A percentile compares a stretch with the other conserved stretches of the same genome.
Conservation (phyloP, 1,140 invertebrate genomes). For the Magallana ariakensis region DNA sequence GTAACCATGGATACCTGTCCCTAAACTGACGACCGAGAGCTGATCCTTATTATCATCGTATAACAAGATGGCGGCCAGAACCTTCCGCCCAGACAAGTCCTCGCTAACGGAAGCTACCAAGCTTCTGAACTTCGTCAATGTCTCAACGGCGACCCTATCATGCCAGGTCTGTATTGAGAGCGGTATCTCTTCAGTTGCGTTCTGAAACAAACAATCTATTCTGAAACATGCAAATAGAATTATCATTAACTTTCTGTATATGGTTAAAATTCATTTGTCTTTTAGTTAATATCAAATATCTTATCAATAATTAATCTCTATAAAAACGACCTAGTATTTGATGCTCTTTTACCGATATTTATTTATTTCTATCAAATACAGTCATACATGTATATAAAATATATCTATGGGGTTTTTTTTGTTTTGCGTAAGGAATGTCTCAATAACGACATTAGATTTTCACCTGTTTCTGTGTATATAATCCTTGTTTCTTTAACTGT, state of each 20-base stretch:
- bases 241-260: too few relatives aligned
- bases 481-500: not conserved
- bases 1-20: constrained; percentile 65
- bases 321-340: too few relatives aligned
- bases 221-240: too few relatives aligned
- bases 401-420: too few relatives aligned
- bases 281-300: too few relatives aligned
- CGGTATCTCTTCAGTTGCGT: not conserved
- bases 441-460: too few relatives aligned
- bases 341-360: too few relatives aligned
- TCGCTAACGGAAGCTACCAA: constrained; percentile 53
- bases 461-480: not conserved
- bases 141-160: constrained; percentile 45
- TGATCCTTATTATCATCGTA: constrained; percentile 62
- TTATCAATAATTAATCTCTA: too few relatives aligned
- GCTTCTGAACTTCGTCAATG: constrained; percentile 43
- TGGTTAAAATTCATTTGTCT: too few relatives aligned
- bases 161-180: not conserved
- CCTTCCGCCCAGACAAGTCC: constrained; percentile 74
- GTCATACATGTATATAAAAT: too few relatives aligned
- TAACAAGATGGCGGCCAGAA: constrained; percentile 75
- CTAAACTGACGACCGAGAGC: constrained; percentile 71
- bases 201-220: not conserved
- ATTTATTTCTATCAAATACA: too few relatives aligned
- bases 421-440: too few relatives aligned